Base-by-base conservation (phyloP, 2,797 vertebrate species). In the Champsocephalus esox region DNA sequence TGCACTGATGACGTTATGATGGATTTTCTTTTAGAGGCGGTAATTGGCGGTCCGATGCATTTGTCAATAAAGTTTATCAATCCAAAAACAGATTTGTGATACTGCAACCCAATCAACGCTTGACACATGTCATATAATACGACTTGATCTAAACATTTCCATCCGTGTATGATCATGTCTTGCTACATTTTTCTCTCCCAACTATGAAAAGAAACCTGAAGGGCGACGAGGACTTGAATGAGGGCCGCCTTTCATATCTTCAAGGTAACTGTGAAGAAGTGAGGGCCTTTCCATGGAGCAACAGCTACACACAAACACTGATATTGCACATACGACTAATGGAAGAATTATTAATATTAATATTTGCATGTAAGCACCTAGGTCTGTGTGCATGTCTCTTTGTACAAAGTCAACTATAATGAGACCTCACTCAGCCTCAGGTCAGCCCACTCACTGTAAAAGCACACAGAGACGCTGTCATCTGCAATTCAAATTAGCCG, bases 401-500 rank as follows among this genome's bases (percentile, higher is more conserved):
- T 56, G n/a, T 46, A 41, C 57, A 52, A 70, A 75, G 76, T 67
- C 69, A 79, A 57, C 67, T 41, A 63, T 85, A 84, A 81, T 49
- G 56, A 85, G 76, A 49, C 57, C 76, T 75, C 73, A 11, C 46
- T 75, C 62, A 60, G 66, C 63, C 68, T 13, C 78, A 57, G 62
- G 79, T 87, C 77, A 75, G 80, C 82, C 87, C 59, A 9, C 58
- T 81, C 76, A 56, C 82, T 75, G 62, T 77, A 46, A 73, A 62
- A 71, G 79, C 60, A 45, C 60, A 49, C 55, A 1, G 65, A 81
- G 62, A 60, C 10, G 4, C n/a, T 32, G 0, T 44, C 70, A 86
- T 88, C 86, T 89, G 77, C 80, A 89, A 90, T 83, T 87, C 75
- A 87, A 88, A 89, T 88, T 67, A 88, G 64, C 73, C 70, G 65